A percentile compares a stretch with the other conserved stretches of the same genome.
Evolutionary conservation across 2,888 invertebrate species (phyloP).

Genomic region (Lapara coniferarum): DNA sequence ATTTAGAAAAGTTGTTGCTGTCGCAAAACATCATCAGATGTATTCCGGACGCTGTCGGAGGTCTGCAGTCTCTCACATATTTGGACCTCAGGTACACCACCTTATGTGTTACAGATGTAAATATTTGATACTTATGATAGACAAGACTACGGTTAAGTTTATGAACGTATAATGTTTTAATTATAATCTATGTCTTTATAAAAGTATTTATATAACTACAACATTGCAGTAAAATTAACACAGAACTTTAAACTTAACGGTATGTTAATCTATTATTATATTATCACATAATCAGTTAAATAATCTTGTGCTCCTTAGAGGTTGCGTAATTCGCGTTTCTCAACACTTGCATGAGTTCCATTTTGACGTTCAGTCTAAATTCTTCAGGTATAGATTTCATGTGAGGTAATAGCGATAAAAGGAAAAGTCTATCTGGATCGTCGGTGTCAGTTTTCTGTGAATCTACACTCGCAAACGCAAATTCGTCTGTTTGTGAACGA

Average conservation of each 20-base stretch:
- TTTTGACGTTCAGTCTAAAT: constrained; percentile 66
- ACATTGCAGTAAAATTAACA: constrained; percentile 12
- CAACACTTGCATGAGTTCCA: constrained; percentile 75
- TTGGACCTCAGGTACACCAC: constrained; percentile 91
- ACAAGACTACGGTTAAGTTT: background rate
- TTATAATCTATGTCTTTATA: constrained; percentile 10
- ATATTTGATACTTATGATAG: background rate
- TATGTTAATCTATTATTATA: background rate
- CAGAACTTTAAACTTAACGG: constrained; percentile 5
- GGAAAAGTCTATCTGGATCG: constrained; percentile 71
- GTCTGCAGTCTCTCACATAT: constrained; percentile 93
- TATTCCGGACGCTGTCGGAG: constrained; percentile 92
- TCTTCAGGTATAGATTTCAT: constrained; percentile 71
- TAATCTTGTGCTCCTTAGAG: constrained; percentile 53
- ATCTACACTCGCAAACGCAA: constrained; percentile 72
- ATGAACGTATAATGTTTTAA: background rate
- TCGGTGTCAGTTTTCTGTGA: constrained; percentile 54
- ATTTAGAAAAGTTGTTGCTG: constrained; percentile 93
- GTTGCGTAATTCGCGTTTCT: constrained; percentile 63
- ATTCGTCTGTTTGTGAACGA: constrained; percentile 52
- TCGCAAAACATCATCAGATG: constrained; percentile 96
- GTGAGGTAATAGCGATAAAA: constrained; percentile 72
- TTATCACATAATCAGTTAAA: constrained; percentile 35
- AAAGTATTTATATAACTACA: background rate
- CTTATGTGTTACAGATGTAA: constrained; percentile 6